A percentile compares a stretch with the other conserved stretches of the same genome.
Evolutionary conservation across 2,888 invertebrate species (phyloP).

Genomic region (Euplexia lucipara): DNA sequence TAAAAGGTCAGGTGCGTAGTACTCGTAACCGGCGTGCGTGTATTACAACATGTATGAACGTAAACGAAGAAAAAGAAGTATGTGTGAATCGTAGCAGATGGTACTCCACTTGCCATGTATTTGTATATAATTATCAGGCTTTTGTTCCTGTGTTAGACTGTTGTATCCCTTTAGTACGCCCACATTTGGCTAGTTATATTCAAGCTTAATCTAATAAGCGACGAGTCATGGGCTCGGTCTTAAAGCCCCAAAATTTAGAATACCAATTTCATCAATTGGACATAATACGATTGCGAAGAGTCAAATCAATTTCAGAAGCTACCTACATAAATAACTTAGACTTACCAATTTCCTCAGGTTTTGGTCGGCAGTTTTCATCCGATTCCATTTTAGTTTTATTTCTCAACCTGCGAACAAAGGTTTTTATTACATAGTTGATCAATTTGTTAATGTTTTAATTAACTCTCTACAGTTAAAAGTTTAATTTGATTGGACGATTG

Average conservation of each 20-base stretch:
- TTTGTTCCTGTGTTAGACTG: no score
- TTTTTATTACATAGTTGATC: constrained; percentile 20
- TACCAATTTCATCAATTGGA: not conserved
- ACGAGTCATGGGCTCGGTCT: no score
- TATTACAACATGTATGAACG: no score
- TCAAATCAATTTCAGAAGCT: constrained; percentile 3
- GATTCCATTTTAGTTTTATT: constrained; percentile 80
- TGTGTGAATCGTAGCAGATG: no score
- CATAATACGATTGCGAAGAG: constrained; percentile 5
- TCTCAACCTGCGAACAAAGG: constrained; percentile 80
- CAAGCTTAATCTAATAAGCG: no score
- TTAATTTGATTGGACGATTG: constrained; percentile 26
- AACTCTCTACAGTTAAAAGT: constrained; percentile 18
- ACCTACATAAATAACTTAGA: constrained; percentile 40
- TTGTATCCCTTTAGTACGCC: no score
- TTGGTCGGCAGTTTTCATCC: constrained; percentile 79
- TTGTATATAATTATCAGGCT: no score
- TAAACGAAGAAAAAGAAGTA: no score
- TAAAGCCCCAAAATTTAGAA: not conserved
- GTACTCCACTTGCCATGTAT: no score
- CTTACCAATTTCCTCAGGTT: constrained; percentile 82
- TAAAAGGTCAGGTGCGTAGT: no score
- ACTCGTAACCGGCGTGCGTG: no score
- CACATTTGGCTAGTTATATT: no score
- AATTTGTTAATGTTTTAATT: constrained; percentile 25